phyloP scores from a whole-genome alignment of 1,140 invertebrate genomes.

The Dysdera silvatica region DNA sequence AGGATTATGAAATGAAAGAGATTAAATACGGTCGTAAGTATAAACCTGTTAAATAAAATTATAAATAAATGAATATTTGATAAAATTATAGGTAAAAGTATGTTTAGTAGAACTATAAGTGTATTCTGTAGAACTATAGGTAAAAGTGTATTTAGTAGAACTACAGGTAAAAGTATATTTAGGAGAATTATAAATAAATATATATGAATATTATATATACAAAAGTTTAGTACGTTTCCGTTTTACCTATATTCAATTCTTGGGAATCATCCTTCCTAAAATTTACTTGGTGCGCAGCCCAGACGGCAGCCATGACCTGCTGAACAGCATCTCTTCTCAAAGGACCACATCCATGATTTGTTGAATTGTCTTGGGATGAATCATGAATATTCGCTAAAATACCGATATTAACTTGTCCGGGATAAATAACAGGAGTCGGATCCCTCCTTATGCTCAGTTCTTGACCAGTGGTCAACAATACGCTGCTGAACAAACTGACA shows the following conservation, averaged over 20 bases:
- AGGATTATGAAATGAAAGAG: too few species aligned
- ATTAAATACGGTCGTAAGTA: too few species aligned
- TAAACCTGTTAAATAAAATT: too few species aligned
- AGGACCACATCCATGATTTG: slow-evolving; percentile 8
- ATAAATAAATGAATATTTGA: too few species aligned
- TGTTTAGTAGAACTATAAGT: too few species aligned
- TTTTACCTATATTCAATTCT: slow-evolving; percentile 24
- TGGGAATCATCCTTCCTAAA: slow-evolving; percentile 18
- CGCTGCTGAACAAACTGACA: too few species aligned
- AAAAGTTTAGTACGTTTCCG: neutral
- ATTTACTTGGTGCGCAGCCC: slow-evolving; percentile 25
- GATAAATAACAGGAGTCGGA: slow-evolving; percentile 22
- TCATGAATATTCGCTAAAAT: slow-evolving; percentile 11
- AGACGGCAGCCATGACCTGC: slow-evolving; percentile 24
- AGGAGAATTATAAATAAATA: neutral
- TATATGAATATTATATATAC: neutral
- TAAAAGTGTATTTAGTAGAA: neutral
- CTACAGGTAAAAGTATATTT: neutral
- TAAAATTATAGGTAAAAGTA: too few species aligned
- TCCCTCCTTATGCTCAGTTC: slow-evolving; percentile 9
- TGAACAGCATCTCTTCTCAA: slow-evolving; percentile 15
- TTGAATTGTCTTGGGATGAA: neutral
- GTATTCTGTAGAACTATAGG: too few species aligned
- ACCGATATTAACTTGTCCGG: slow-evolving; percentile 25
- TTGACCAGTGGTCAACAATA: neutral